These are phyloP conservation scores for Sepioteuthis lessoniana DNA, from an alignment of 2,888 invertebrate genomes.

Conservation along the genomic window DNA sequence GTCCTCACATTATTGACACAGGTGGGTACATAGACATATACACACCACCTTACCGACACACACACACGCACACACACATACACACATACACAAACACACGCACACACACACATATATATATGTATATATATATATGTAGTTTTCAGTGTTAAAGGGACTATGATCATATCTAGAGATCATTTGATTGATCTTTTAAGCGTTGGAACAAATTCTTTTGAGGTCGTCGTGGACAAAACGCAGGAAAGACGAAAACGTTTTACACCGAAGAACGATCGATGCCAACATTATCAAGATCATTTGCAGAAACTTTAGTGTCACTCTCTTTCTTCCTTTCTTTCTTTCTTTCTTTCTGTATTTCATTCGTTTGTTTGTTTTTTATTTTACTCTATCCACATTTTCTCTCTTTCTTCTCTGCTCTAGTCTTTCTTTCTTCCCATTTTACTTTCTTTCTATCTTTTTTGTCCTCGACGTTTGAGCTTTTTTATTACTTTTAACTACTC, in stretches of 20 bases:
- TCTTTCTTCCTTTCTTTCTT: no score
- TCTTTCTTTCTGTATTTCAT: no score
- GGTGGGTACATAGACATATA: no score
- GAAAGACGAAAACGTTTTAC: neutral
- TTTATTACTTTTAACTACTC: no score
- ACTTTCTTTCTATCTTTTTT: no score
- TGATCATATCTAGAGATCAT: neutral
- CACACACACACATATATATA: neutral
- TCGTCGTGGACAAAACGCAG: neutral
- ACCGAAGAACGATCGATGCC: neutral
- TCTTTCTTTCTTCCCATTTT: no score
- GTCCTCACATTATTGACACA: no score
- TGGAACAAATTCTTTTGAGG: neutral
- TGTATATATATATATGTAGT: neutral
- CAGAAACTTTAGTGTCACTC: neutral
- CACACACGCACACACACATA: neutral
- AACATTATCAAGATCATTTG: neutral
- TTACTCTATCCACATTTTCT: no score
- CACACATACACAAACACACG: neutral
- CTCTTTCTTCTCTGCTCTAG: no score
- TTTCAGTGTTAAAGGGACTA: neutral
- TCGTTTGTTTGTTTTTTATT: no score
- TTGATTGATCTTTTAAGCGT: neutral
- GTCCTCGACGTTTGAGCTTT: no score
- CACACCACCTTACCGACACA: neutral